These are phyloP conservation scores for Cygnus buccinator DNA, from an alignment of 2,113 vertebrate genomes.

Conservation along the genomic window DNA sequence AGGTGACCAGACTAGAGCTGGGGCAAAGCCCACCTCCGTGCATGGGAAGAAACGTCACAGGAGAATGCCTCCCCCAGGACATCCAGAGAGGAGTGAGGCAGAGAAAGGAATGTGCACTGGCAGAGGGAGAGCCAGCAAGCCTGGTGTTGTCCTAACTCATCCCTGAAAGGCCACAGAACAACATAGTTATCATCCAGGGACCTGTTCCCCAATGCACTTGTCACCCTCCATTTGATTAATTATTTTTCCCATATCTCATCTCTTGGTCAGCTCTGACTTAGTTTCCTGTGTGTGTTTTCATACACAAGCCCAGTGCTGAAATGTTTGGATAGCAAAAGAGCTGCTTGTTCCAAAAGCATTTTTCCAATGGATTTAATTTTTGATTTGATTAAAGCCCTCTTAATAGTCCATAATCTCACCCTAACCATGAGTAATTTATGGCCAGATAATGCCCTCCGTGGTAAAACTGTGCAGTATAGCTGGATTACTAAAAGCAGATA, in stretches of 20 bases:
- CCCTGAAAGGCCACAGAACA: not conserved
- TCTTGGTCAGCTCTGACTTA: not conserved
- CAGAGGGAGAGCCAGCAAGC: not conserved
- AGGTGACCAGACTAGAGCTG: not conserved
- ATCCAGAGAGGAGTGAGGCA: not conserved
- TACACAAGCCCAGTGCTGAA: not conserved
- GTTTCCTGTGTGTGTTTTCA: not conserved
- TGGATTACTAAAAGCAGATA: slow-evolving; percentile 27
- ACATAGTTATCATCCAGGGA: not conserved
- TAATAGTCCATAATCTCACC: not conserved
- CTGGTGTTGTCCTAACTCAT: not conserved
- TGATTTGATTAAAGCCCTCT: not conserved
- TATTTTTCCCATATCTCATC: not conserved
- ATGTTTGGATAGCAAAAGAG: not conserved
- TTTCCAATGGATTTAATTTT: not conserved
- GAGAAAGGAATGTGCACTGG: not conserved
- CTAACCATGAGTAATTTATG: not conserved
- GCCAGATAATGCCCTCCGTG: not conserved
- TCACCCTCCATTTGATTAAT: not conserved
- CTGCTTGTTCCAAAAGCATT: not conserved
- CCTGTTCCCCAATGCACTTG: not conserved
- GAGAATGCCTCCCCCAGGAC: rapidly evolving
- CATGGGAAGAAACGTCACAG: rapidly evolving
- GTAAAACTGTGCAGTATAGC: not conserved
- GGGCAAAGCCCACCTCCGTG: not conserved